Percentiles rank a stretch among this genome's conserved stretches.
phyloP scores from a whole-genome alignment of 35 echinoderm and acorn worm species.

The Eucidaris tribuloides region DNA sequence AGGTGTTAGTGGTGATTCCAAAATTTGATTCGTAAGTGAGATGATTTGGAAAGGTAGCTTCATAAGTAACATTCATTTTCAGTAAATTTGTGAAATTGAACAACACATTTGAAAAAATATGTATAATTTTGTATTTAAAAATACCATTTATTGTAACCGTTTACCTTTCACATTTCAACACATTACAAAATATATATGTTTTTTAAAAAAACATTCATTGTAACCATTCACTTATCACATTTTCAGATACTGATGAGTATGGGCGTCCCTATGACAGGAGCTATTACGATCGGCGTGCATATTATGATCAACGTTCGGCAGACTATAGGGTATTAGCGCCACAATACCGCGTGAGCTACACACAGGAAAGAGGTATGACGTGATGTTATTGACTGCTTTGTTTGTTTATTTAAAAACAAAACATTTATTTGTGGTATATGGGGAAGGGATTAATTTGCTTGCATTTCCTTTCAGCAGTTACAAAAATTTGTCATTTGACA shows the following conservation, averaged over 20 bases:
- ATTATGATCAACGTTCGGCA: not conserved
- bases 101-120: not conserved
- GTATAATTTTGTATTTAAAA: not conserved
- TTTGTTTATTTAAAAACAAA: not conserved
- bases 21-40: too few relatives aligned
- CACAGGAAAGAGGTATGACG: too few relatives aligned
- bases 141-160: not conserved
- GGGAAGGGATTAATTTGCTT: too few relatives aligned
- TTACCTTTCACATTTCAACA: not conserved
- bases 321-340: not conserved
- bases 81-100: not conserved
- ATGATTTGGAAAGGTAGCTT: too few relatives aligned
- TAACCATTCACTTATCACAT: too few relatives aligned
- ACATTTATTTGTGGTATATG: not conserved
- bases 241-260: slow-evolving; percentile 30
- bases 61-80: not conserved
- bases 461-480: too few relatives aligned
- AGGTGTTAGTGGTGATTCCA: too few relatives aligned
- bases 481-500: too few relatives aligned
- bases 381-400: not conserved
- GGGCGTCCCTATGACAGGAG: slow-evolving; percentile 44
- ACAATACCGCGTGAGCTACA: not conserved
- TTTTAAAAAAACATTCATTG: too few relatives aligned
- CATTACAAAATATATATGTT: not conserved
- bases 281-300: slow-evolving; percentile 5